Base-by-base conservation (phyloP, 2,113 vertebrate genomes). In the Cairina moschata region DNA sequence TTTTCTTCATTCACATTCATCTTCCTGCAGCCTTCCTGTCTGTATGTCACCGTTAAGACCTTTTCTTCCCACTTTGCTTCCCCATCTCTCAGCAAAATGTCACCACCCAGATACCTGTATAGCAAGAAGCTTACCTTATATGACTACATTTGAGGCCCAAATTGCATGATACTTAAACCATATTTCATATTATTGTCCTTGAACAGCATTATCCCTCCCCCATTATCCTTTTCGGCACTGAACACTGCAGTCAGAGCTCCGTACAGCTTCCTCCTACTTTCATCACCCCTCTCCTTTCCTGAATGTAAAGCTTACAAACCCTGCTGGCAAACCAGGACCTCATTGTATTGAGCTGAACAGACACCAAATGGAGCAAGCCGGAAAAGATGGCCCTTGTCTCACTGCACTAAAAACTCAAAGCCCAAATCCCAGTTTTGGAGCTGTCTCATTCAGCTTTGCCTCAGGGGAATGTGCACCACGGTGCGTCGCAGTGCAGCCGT, bases 401-500 rank as follows among this genome's bases (percentile, higher is more conserved):
- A 71, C 62, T 74, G 55, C 72, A 25, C 29, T 78, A 42, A 86
- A 55, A 9, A 75, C 76, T 25, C 50, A 15, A 88, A 81, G 29
- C 54, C 77, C 54, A 83, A 86, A 83, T 86, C 68, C 68, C 4
- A 1, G 55, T 55, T 96, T 83, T 67, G 83, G 92, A 94, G 60
- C n/a, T 0, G 0, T n/a, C 40, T 92, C 56, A 20, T 88, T 86
- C 72, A 81, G 83, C 52, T 71, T 90, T 95, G 88, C 88, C 59
- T 74, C 83, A 29, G 79, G 83, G 81, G 28, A 86, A 44, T 81
- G 58, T 83, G 76, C 68, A 86, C 76, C 36, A 13, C 36, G 69
- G 82, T 65, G 82, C 63, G 54, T 73, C 46, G 58, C 60, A 34
- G 60, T 32, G 60, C 92, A 93, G 83, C 92, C 88, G 88, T 81